phyloP scores from a whole-genome alignment of 2,888 invertebrate genomes.

The Carpatolechia fugitivella region DNA sequence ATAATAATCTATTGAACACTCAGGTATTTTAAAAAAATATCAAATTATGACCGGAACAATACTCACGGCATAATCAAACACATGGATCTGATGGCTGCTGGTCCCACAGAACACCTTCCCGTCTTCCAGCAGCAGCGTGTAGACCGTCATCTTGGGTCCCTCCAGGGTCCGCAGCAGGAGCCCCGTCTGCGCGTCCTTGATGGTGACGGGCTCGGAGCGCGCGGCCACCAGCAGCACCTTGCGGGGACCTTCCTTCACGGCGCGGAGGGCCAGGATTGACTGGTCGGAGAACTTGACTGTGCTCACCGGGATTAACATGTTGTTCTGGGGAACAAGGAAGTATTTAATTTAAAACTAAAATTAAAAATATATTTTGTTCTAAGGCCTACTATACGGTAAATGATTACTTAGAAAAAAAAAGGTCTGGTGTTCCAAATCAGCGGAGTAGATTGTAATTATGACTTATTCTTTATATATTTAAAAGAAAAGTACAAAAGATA shows the following conservation, averaged over 20 bases:
- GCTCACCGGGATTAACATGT: conserved; percentile 73
- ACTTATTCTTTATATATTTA: no score
- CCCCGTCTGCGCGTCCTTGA: conserved; percentile 86
- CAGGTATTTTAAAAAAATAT: no score
- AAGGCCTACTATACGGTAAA: no score
- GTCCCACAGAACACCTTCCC: conserved; percentile 88
- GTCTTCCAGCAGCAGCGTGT: conserved; percentile 83
- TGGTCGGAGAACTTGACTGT: conserved; percentile 81
- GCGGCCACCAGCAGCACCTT: conserved; percentile 85
- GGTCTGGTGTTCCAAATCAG: no score
- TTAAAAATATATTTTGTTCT: no score
- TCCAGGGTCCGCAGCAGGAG: conserved; percentile 82
- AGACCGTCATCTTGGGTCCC: conserved; percentile 82
- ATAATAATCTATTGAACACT: no score
- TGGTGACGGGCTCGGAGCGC: conserved; percentile 83
- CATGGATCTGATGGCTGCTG: conserved; percentile 83
- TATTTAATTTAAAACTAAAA: conserved; percentile 18
- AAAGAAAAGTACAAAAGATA: no score
- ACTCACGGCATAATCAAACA: conserved; percentile 88
- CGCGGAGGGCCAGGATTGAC: conserved; percentile 83
- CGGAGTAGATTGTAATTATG: no score
- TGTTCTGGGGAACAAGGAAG: conserved; percentile 63
- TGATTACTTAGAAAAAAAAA: no score
- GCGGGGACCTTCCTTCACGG: conserved; percentile 85
- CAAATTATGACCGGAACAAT: neutral